Conservation (phyloP, 1,140 invertebrate genomes). For the Mylabris phalerata region DNA sequence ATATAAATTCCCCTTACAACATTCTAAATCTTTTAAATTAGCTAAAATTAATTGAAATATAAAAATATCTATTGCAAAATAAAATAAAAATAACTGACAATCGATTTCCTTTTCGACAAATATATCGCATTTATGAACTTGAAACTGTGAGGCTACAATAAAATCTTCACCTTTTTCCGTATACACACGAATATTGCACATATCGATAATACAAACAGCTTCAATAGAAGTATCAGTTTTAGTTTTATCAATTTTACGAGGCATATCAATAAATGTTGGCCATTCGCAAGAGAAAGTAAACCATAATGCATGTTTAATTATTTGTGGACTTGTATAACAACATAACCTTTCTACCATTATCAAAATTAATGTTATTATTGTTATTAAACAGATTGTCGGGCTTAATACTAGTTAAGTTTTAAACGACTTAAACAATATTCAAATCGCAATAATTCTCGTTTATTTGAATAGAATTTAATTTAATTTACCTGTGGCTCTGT, state of each 20-base stretch:
- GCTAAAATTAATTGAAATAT: constrained; percentile 6
- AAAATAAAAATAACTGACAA: constrained; percentile 15
- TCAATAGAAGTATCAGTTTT: constrained; percentile 30
- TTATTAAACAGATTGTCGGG: constrained; percentile 37
- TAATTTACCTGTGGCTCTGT: constrained; percentile 67
- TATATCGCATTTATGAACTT: constrained; percentile 70
- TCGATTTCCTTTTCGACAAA: constrained; percentile 60
- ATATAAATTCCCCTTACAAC: constrained; percentile 61
- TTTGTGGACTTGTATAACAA: constrained; percentile 72
- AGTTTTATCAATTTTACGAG: background rate
- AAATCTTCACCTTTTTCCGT: constrained; percentile 76
- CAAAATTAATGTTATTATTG: constrained; percentile 32
- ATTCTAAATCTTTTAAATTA: constrained; percentile 28
- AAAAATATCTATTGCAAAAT: background rate
- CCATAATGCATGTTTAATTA: constrained; percentile 77
- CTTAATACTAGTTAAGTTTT: no score
- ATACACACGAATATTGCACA: constrained; percentile 69
- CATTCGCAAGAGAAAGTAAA: constrained; percentile 60
- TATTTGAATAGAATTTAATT: no score
- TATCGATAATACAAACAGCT: constrained; percentile 70
- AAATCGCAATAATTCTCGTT: no score
- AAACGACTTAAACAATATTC: no score
- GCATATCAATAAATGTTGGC: constrained; percentile 42
- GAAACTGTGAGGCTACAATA: constrained; percentile 74
- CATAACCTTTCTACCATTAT: constrained; percentile 50